Evolutionary conservation across 2,888 invertebrate species (phyloP), one percentile per base, ranked within the genome.

Genomic region (Hoplodrina ambigua): DNA sequence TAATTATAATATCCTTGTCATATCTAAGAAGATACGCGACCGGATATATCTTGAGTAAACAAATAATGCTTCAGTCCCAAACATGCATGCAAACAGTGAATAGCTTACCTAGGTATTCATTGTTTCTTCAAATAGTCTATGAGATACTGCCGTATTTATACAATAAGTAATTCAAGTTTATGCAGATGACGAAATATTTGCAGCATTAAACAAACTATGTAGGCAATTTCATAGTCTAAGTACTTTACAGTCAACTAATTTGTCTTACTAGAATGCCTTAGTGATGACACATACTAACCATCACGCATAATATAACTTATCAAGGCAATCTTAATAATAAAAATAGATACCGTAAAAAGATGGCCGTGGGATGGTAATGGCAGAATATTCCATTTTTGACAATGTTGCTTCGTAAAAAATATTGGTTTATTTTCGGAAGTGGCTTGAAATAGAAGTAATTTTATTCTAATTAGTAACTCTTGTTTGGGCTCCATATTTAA

Each of bases 1-100:
- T 69, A 64, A 78, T 78, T 54, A 56, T 46, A 57, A 70, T 60
- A 57, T 65, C 59, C 61, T 75, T 78, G 70, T 19, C 54, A 20
- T 53, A 30, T 44, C 50, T 63, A n/a, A 68, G 53, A 68, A 64
- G 25, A 46, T 54, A 52, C 8, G 10, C 10, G 13, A 68, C 49
- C 52, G 59, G 71, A 49, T 57, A 67, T 5, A 52, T 44, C 65
- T 52, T 59, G 11, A 57, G 19, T 56, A 41, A 17, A 50, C 44
- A 69, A 79, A 68, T 52, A 66, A 53, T 52, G 15, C 41, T 50
- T 70, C 67, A 66, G 63, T 64, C 62, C 62, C 30, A 15, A 41
- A 78, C 17, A 46, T 20, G 59, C 19, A 46, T 20, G 59, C 19
- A 52, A 57, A 57, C 33, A 30, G 50, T 41, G 1, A 58, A 49